Base-by-base conservation (phyloP, 2,113 vertebrate genomes). In the Microtus ochrogaster region DNA sequence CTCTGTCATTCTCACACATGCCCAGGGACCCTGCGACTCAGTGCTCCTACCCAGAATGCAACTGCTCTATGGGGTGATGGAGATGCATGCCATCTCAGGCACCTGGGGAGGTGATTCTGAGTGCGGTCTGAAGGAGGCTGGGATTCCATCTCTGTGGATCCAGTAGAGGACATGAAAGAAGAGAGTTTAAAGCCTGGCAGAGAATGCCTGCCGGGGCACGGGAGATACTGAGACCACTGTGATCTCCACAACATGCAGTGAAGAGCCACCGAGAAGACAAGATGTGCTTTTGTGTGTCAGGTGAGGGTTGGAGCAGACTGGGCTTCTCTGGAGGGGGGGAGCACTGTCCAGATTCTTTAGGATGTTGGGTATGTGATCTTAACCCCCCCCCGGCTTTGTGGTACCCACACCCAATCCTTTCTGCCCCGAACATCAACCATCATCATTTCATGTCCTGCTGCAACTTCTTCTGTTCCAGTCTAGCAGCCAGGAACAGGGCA, bases 341-440 rank as follows among this genome's bases (percentile, higher is more conserved):
- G 1, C 3, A 16, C 30, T 10, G 4, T 4, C 7, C 21, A 78
- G 86, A 52, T 44, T 49, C 52, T 7, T n/a, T 3, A 19, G 10
- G 22, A 9, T 47, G 1, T 0, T 28, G 9, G 41, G 1, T 44
- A 5, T 11, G 47, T 36, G 41, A 47, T 28, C 8, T 89, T 24
- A 44, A 12, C 12, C 52, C 52, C 61, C 66, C 39, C 47, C n/a
- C 26, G 39, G 21, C 22, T 81, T 85, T 26, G 26, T 19, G 78
- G 22, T 39, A 2, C 1, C 17, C 3, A 24, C 22, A 44, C 10
- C 16, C 7, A 21, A 3, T 10, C 2, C 3, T 6, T 7, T 10
- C 33, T 8, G 0, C 49, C 10, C 2, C 19, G 16, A 0, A 22
- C 24, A 11, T 22, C 21, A 41, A 47, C 13, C 55, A 7, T 55